phyloP scores from a whole-genome alignment of 2,888 invertebrate species.

The Beris morrisii region DNA sequence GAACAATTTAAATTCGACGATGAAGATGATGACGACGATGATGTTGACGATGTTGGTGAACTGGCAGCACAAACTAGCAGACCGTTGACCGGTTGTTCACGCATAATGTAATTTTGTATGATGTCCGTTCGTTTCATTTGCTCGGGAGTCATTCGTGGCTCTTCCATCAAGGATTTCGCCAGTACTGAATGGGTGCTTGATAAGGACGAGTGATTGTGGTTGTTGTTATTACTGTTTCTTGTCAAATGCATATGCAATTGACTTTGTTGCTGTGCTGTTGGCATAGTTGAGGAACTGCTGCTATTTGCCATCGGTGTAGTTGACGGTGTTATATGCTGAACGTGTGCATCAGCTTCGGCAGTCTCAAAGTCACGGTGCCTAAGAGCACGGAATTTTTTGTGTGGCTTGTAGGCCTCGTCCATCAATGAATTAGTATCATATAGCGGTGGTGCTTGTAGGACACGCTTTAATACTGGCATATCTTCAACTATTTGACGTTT shows the following conservation, averaged over 20 bases:
- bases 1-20: conserved; percentile 32
- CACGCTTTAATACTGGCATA: conserved; percentile 92
- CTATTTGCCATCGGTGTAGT: conserved; percentile 40
- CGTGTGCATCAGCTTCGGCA: conserved; percentile 65
- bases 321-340: conserved; percentile 45
- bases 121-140: conserved; percentile 90
- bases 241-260: conserved; percentile 61
- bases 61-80: conserved; percentile 44
- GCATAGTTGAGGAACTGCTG: conserved; percentile 43
- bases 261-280: conserved; percentile 46
- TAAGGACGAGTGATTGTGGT: conserved; percentile 61
- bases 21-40: not conserved
- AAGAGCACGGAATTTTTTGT: conserved; percentile 90
- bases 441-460: conserved; percentile 87
- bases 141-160: conserved; percentile 91
- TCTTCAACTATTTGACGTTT: conserved; percentile 72
- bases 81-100: conserved; percentile 57
- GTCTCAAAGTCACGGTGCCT: conserved; percentile 75
- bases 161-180: conserved; percentile 87
- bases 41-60: conserved; percentile 46
- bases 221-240: conserved; percentile 54
- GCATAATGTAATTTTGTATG: conserved; percentile 89
- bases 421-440: conserved; percentile 88
- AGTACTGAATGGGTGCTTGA: conserved; percentile 88
- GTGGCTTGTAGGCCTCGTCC: conserved; percentile 94